phyloP scores from a whole-genome alignment of 2,888 invertebrate species.

The Barypeithes pellucidus region DNA sequence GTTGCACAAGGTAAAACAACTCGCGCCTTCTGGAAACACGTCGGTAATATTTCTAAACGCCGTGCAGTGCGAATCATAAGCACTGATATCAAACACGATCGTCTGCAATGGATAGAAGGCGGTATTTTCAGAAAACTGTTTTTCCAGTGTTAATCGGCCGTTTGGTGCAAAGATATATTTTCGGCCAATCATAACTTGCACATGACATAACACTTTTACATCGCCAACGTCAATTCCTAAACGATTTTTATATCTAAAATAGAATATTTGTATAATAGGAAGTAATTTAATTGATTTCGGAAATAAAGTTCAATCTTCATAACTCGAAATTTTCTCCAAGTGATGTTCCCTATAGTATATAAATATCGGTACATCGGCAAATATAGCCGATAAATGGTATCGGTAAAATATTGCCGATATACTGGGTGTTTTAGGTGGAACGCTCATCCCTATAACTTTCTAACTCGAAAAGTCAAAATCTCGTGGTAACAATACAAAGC shows the following conservation, averaged over 20 bases:
- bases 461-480: too few species aligned
- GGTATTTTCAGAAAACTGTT: slow-evolving; percentile 79
- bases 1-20: slow-evolving; percentile 82
- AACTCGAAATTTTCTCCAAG: too few species aligned
- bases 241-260: slow-evolving; percentile 77
- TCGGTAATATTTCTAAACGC: slow-evolving; percentile 70
- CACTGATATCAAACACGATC: slow-evolving; percentile 73
- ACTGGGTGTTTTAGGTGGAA: too few species aligned
- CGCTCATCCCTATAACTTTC: too few species aligned
- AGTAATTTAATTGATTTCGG: too few species aligned
- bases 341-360: too few species aligned
- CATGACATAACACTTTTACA: slow-evolving; percentile 80
- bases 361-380: too few species aligned
- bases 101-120: slow-evolving; percentile 82
- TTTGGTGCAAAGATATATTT: slow-evolving; percentile 75
- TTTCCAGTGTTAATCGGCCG: slow-evolving; percentile 79
- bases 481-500: too few species aligned
- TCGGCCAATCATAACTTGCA: slow-evolving; percentile 81
- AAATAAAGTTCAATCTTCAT: too few species aligned
- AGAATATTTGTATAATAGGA: neutral
- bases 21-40: slow-evolving; percentile 79
- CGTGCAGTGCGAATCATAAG: slow-evolving; percentile 68
- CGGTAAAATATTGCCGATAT: too few species aligned
- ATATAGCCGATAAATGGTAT: too few species aligned
- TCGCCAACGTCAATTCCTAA: slow-evolving; percentile 86